Base-by-base conservation (phyloP, 2,113 vertebrate species). In the Neotoma lepida region DNA sequence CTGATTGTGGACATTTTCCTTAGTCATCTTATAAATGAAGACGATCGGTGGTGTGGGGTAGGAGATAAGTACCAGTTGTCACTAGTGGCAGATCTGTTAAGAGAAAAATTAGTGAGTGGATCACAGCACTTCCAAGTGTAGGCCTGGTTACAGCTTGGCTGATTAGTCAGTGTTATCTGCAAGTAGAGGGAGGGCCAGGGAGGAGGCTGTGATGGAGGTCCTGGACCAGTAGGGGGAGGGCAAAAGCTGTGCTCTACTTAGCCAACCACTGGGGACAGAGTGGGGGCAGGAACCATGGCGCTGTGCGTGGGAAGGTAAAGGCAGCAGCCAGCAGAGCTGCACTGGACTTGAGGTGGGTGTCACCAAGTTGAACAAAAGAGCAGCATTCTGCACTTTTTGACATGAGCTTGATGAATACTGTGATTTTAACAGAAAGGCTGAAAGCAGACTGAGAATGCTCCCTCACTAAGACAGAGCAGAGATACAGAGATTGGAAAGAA, bases 401-500 rank as follows among this genome's bases (percentile, higher is more conserved):
- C 70, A 73, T 82, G 26, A 66, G 46, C 66, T 89, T 80, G 41
- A 80, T 17, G 18, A 66, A 84, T 71, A 56, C 68, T 22, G 9
- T 85, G 30, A 80, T 88, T 82, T 76, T 77, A 81, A 61, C 90
- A 46, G 73, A 35, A 94, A 94, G 49, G 18, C 86, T 61, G 58
- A 80, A 58, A 85, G 30, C 71, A 88, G 54, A 51, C 10, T 20
- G 39, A 73, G 46, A 93, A 66, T 77, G 64, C 49, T 76, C 39
- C 71, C 17, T 15, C 44, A 51, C 20, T 30, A 54, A 90, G 54
- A 90, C n/a, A 89, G 30, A 88, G 76, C 84, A 41, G 54, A 86
- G 22, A 95, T 78, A 54, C 6, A 56, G 61, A 61, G 68, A 85
- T 46, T 0, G 70, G 39, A 76, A 76, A 39, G 33, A 94, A 73